Evolutionary conservation across 2,113 vertebrate species (phyloP), one percentile per base, ranked within the genome.

Genomic region (Falco punctatus): DNA sequence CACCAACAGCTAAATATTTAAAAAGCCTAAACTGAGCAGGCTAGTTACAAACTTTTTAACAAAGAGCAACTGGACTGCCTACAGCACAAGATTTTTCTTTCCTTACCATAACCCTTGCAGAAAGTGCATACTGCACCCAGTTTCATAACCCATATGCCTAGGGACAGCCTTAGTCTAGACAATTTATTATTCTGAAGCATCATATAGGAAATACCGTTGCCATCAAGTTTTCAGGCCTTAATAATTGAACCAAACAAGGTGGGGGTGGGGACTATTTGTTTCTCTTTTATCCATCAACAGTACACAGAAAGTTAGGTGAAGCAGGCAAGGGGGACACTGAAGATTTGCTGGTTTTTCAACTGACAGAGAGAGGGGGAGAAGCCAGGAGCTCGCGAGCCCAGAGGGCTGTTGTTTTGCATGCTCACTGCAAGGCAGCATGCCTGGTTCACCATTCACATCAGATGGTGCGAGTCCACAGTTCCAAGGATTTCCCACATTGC

Each of bases 401-500:
- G 20, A 32, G 38, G 54, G 73, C 73, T 40, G 86, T 1, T 24
- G 40, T 38, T 51, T 4, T 51, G 85, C 13, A 51, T 2, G 12
- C 42, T 62, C 15, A 23, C 80, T 51, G 88, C 38, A 4, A 67
- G 54, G 78, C 81, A 82, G 86, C 66, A 2, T 13, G 95, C 92
- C 94, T 89, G 91, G 28, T 71, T 88, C 94, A 65, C 92, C 90
- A 59, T 93, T 85, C 90, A 75, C 88, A 64, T 92, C 85, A 42
- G 96, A 94, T 44, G 93, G 94, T 91, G 96, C 38, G 91, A 97
- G 97, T 35, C 73, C 4, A 11, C 93, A 69, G 95, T 69, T 87
- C 91, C 26, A 23, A 13, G 91, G 48, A 80, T 96, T 98, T 98
- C 98, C 97, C 98, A 98, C 98, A 89, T 88, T 16, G 57, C 86